phyloP scores from a whole-genome alignment of 2,888 invertebrate species.

The Netelia virgata region DNA sequence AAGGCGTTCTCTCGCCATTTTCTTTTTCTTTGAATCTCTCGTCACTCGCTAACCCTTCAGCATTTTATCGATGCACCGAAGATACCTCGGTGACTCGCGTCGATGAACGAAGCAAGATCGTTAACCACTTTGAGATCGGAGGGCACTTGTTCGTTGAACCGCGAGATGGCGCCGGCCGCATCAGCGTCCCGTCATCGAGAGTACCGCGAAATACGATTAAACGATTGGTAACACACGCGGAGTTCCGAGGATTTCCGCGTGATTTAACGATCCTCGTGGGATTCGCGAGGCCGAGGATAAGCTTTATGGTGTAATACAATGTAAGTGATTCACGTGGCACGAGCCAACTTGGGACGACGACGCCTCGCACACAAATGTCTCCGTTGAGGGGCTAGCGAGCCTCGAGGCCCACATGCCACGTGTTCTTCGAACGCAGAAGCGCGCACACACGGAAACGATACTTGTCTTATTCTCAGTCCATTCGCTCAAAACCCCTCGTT shows the following conservation, averaged over 20 bases:
- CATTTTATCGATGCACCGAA: background rate
- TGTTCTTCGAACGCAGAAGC: background rate
- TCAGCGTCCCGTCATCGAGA: background rate
- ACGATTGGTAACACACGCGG: conserved; percentile 14
- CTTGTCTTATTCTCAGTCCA: conserved; percentile 26
- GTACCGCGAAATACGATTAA: conserved; percentile 3
- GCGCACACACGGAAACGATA: background rate
- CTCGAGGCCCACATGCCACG: conserved; percentile 26
- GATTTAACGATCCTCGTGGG: conserved; percentile 29
- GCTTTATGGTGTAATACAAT: conserved; percentile 7
- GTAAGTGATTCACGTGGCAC: conserved; percentile 48
- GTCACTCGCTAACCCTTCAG: background rate
- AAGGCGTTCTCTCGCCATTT: conserved; percentile 21
- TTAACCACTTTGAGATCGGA: background rate
- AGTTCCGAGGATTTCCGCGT: conserved; percentile 21
- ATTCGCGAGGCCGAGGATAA: background rate
- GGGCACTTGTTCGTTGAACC: background rate
- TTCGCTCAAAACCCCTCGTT: conserved; percentile 28
- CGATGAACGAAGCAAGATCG: background rate
- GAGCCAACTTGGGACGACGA: conserved; percentile 31
- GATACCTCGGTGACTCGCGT: background rate
- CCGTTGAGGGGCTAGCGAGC: conserved; percentile 6
- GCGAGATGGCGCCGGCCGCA: background rate
- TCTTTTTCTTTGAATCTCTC: background rate
- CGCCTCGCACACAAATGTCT: conserved; percentile 54